Conservation (phyloP, 2,113 vertebrate species). For the Etheostoma spectabile region DNA sequence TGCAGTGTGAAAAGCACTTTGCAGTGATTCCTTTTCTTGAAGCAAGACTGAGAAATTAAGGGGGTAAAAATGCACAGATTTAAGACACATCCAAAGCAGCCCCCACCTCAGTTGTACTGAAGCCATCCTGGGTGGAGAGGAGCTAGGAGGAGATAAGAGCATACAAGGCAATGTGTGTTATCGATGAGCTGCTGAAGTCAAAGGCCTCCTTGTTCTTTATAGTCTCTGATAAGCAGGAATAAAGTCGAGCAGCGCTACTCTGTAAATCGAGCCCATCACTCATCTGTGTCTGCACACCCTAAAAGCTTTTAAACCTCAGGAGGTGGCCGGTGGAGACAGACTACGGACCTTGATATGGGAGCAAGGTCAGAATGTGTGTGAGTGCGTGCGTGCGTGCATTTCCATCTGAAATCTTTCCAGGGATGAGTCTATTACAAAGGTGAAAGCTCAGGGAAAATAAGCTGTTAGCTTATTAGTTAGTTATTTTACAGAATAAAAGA, state of each 20-base stretch:
- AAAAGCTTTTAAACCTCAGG: slow-evolving; percentile 80
- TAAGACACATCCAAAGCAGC: slow-evolving; percentile 67
- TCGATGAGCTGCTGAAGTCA: slow-evolving; percentile 74
- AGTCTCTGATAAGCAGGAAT: slow-evolving; percentile 72
- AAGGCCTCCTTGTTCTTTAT: slow-evolving; percentile 72
- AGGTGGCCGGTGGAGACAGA: slow-evolving; percentile 60
- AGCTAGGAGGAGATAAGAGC: slow-evolving; percentile 89
- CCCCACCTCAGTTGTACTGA: slow-evolving; percentile 97
- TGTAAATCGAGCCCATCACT: slow-evolving; percentile 72
- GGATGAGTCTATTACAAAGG: slow-evolving; percentile 32
- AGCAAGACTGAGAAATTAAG: slow-evolving; percentile 22
- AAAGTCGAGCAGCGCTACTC: slow-evolving; percentile 66
- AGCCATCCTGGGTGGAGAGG: slow-evolving; percentile 94
- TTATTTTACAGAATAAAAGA: slow-evolving; percentile 12
- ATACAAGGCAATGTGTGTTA: slow-evolving; percentile 77
- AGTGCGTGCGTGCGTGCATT: background rate
- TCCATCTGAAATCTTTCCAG: slow-evolving; percentile 50
- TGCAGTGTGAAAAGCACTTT: slow-evolving; percentile 69
- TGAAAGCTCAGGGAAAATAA: slow-evolving; percentile 16
- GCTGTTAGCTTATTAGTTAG: slow-evolving; percentile 10
- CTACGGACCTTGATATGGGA: slow-evolving; percentile 57
- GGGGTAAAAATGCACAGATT: slow-evolving; percentile 28
- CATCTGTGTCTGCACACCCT: slow-evolving; percentile 54
- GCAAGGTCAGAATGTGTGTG: slow-evolving; percentile 59
- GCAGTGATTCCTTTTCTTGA: slow-evolving; percentile 34